A percentile compares a stretch with the other conserved stretches of the same genome.
These are phyloP conservation scores for Aphelenchoides bicaudatus DNA, from an alignment of 2,888 invertebrate species.

Conservation along the genomic window DNA sequence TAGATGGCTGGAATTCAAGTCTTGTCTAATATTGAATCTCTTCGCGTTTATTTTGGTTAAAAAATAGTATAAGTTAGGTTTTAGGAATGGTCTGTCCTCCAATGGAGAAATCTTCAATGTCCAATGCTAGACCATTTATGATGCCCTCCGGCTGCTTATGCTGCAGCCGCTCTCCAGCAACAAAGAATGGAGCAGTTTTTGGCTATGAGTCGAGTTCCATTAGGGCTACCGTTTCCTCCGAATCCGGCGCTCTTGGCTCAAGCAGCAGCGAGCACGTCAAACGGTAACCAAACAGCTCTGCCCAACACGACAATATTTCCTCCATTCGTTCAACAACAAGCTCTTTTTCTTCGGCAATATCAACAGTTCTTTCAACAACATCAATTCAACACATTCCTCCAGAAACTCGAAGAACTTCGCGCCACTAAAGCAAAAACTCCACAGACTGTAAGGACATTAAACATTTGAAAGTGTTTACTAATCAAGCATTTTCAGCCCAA, in stretches of 20 bases:
- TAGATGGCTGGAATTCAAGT: neutral
- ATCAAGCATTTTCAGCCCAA: constrained; percentile 11
- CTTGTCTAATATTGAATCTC: neutral
- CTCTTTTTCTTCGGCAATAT: constrained; percentile 3
- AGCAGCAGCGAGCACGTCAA: neutral
- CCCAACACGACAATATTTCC: constrained; percentile 2
- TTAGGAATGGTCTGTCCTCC: constrained; percentile 8
- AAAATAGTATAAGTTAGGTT: neutral
- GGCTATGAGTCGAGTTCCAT: neutral
- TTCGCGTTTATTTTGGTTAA: neutral
- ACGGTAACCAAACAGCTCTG: no score
- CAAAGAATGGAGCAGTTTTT: neutral
- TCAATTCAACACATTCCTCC: neutral
- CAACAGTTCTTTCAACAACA: constrained; percentile 12
- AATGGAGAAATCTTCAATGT: neutral
- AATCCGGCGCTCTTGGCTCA: constrained; percentile 1
- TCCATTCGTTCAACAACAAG: constrained; percentile 7
- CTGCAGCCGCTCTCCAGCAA: neutral
- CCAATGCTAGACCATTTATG: neutral
- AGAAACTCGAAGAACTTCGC: neutral
- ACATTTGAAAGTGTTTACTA: neutral
- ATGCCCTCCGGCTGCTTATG: neutral
- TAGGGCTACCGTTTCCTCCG: constrained; percentile 3
- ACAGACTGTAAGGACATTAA: no score
- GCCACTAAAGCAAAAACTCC: neutral